Percentiles rank a stretch among this genome's conserved stretches.
phyloP scores from a whole-genome alignment of 1,140 invertebrate species.

The Zaprionus kolodkinae region DNA sequence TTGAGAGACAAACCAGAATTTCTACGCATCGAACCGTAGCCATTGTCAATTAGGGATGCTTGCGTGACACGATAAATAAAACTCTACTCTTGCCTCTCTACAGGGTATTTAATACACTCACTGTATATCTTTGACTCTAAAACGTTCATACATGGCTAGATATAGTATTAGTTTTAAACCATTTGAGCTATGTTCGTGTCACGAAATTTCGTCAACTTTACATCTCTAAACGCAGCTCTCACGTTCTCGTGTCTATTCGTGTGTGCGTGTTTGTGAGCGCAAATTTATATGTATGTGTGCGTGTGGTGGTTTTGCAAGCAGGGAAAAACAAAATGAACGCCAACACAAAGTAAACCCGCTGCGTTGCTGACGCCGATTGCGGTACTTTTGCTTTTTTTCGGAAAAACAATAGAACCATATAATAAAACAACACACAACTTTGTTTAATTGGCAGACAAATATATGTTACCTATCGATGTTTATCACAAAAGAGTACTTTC shows the following conservation, averaged over 20 bases:
- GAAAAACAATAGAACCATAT: not conserved
- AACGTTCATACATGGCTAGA: not conserved
- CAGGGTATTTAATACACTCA: not conserved
- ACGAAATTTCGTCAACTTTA: not conserved
- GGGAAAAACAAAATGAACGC: conserved; percentile 79
- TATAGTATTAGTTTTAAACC: not conserved
- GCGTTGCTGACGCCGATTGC: conserved; percentile 57
- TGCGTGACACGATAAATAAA: conserved; percentile 15
- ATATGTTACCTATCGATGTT: too few species aligned
- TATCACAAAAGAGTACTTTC: conserved; percentile 4
- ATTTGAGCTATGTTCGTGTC: conserved; percentile 8
- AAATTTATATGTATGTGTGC: conserved; percentile 27
- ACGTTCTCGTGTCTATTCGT: conserved; percentile 42
- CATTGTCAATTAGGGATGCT: conserved; percentile 21
- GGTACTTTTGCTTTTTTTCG: conserved; percentile 24
- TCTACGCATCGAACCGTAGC: conserved; percentile 66
- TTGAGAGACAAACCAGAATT: conserved; percentile 53
- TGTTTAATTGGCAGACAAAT: not conserved
- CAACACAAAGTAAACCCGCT: conserved; percentile 49
- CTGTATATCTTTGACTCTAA: not conserved
- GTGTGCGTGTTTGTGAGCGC: conserved; percentile 23
- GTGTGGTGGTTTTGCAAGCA: conserved; percentile 77
- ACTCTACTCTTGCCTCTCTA: not conserved
- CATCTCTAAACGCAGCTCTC: conserved; percentile 56
- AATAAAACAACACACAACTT: not conserved